phyloP scores from a whole-genome alignment of 2,113 vertebrate genomes.

The Cheirogaleus medius region DNA sequence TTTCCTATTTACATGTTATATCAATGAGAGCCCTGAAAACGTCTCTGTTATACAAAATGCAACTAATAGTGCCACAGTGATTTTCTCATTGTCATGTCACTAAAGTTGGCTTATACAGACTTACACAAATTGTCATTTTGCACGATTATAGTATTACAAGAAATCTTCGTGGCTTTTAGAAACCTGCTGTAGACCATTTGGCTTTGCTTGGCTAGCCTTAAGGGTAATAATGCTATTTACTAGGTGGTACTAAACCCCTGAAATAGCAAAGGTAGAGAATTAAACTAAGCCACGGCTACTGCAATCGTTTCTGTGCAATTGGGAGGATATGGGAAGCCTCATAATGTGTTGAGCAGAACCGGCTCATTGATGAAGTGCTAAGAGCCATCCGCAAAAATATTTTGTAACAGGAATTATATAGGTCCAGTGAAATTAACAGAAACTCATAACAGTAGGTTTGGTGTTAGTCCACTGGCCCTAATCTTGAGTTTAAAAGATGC shows the following conservation, averaged over 20 bases:
- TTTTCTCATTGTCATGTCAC: constrained; percentile 53
- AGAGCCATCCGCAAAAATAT: not conserved
- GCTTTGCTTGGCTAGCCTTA: not conserved
- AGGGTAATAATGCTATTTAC: not conserved
- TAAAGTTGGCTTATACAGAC: constrained; percentile 46
- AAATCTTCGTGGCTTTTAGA: not conserved
- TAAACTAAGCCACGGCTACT: not conserved
- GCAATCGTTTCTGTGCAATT: not conserved
- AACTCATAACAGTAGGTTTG: not conserved
- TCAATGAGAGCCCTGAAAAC: constrained; percentile 42
- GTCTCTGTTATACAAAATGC: constrained; percentile 22
- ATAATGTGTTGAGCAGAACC: not conserved
- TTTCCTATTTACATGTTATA: not conserved
- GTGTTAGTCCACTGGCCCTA: not conserved
- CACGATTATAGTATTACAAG: not conserved
- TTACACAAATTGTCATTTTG: constrained; percentile 56
- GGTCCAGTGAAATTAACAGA: not conserved
- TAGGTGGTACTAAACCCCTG: not conserved
- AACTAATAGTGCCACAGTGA: constrained; percentile 40
- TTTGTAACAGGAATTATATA: not conserved
- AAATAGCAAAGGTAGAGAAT: not conserved
- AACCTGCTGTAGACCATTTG: accelerated
- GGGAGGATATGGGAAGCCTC: not conserved
- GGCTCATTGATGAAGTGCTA: not conserved
- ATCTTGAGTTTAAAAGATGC: constrained; percentile 13